phyloP scores from a whole-genome alignment of 1,140 invertebrate species.

The Macrobrachium rosenbergii region DNA sequence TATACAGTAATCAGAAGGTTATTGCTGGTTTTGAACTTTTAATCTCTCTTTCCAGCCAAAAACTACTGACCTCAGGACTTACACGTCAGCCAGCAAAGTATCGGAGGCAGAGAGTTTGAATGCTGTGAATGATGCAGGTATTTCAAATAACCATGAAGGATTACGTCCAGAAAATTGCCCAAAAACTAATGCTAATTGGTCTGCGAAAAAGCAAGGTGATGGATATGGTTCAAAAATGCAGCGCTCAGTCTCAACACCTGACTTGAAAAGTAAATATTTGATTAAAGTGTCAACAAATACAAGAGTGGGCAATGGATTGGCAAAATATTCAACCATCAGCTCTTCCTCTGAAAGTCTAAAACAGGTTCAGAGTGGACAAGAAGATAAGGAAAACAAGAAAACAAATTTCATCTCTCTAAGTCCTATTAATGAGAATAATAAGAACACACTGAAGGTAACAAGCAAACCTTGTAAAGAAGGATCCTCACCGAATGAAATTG shows the following conservation, averaged over 20 bases:
- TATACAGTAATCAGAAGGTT: too few species aligned
- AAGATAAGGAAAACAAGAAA: background rate
- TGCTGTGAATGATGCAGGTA: too few species aligned
- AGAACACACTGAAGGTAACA: background rate
- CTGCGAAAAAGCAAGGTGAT: background rate
- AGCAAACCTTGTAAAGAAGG: background rate
- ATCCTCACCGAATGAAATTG: too few species aligned
- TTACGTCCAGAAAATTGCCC: background rate
- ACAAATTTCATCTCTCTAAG: background rate
- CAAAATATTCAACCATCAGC: background rate
- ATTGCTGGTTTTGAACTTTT: too few species aligned
- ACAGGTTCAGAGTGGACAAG: background rate
- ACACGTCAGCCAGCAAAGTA: too few species aligned
- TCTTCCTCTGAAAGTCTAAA: background rate
- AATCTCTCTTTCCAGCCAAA: too few species aligned
- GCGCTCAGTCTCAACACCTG: background rate
- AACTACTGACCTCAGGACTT: too few species aligned
- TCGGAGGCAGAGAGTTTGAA: too few species aligned
- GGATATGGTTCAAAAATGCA: background rate
- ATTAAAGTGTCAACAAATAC: background rate
- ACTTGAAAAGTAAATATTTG: background rate
- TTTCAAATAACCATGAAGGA: too few species aligned
- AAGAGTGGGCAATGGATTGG: background rate
- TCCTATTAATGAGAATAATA: background rate
- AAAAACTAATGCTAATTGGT: background rate